These are phyloP conservation scores for Parthenolecanium corni DNA, from an alignment of 2,888 invertebrate species.

Conservation along the genomic window DNA sequence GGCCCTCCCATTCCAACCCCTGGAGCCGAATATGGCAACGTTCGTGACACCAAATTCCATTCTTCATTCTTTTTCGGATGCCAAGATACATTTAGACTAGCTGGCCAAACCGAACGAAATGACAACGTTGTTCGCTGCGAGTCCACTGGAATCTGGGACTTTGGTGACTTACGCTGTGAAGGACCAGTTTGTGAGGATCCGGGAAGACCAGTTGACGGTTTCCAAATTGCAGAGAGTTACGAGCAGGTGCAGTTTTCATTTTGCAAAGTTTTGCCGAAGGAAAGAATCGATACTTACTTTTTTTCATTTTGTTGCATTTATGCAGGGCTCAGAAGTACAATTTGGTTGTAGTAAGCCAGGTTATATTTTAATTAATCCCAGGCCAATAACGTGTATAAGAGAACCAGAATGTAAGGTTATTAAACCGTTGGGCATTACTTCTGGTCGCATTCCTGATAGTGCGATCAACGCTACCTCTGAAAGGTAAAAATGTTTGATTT, in stretches of 20 bases:
- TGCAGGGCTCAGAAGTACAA: conserved; percentile 74
- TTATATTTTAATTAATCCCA: conserved; percentile 79
- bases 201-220: conserved; percentile 83
- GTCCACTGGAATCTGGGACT: conserved; percentile 91
- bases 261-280: background rate
- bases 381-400: conserved; percentile 78
- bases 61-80: conserved; percentile 93
- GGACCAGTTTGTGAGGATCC: conserved; percentile 95
- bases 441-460: conserved; percentile 84
- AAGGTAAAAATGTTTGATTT: conserved; percentile 40
- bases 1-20: conserved; percentile 83
- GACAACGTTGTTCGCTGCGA: conserved; percentile 87
- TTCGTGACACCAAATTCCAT: conserved; percentile 76
- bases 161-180: conserved; percentile 88
- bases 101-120: conserved; percentile 76
- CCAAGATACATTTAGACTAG: conserved; percentile 82
- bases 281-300: background rate
- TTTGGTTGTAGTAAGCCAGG: conserved; percentile 86
- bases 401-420: conserved; percentile 91
- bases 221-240: conserved; percentile 49
- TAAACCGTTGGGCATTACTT: conserved; percentile 77
- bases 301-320: background rate
- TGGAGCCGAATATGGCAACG: conserved; percentile 85
- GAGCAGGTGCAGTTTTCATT: conserved; percentile 39
- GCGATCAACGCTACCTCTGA: conserved; percentile 93